Evolutionary conservation across 1,140 invertebrate species (phyloP), one percentile per base, ranked within the genome.

Genomic region (Zophobas morio): DNA sequence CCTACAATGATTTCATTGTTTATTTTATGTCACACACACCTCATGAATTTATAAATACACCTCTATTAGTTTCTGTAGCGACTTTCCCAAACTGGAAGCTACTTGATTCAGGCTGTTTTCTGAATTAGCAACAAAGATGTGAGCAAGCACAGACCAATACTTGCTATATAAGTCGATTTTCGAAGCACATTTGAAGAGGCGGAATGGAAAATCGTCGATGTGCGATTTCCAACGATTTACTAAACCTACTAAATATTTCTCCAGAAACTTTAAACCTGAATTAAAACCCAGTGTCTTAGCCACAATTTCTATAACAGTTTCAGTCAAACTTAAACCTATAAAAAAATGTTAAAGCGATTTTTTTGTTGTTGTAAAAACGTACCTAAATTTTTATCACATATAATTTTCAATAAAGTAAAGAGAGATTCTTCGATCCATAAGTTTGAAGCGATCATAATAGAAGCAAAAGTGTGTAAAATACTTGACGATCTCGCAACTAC

Each of bases 381-480:
- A 78, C 81, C 81, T 1, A 82, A 75, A 2, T 87, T 82, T 37
- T 86, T 86, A 3, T 86, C 78, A 39, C 83, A 78, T 4, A 84
- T 74, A 4, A 90, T 70, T 77, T 81, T 74, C 33, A 89, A 77
- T 20, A 89, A 80, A 0, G 78, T 77, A 63, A 83, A 84, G 0
- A 90, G 60, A 5, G 85, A 85, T 72, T 84, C 81, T 77, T 85
- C 85, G 34, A 87, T 85, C 80, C 87, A 87, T 57, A 82, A 79
- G 40, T 86, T 82, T 77, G 84, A 86, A 2, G 82, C 80, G 34
- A 85, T 81, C 49, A 88, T 83, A n/a, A 90, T 76, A 36, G 82
- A 79, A 6, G 84, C 76, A 63, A 87, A 82, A 6, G 84, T 81
- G 32, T 87, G 82, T 40, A 89, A 79, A 0, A 85, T 85, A 42